Conservation (phyloP, 2,888 invertebrate genomes). For the Dolichopus griseipennis region DNA sequence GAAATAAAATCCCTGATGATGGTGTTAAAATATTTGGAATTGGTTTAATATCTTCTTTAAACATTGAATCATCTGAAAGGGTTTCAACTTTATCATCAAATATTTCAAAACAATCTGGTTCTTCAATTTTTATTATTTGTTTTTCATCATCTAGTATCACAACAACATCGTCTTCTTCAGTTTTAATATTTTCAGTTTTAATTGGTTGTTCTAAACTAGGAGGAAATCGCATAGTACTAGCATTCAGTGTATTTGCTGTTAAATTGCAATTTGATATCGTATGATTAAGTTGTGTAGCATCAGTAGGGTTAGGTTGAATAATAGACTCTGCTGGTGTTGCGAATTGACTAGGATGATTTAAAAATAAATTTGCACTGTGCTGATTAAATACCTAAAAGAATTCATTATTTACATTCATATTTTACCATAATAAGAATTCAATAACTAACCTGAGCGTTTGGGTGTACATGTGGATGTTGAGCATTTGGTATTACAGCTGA, state of each 20-base stretch:
- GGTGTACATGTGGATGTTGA: background rate
- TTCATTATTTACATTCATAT: background rate
- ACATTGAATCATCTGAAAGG: slow-evolving; percentile 12
- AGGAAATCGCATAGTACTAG: slow-evolving; percentile 10
- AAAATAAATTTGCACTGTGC: background rate
- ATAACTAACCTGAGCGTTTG: background rate
- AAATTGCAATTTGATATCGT: slow-evolving; percentile 8
- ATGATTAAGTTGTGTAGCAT: background rate
- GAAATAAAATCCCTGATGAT: background rate
- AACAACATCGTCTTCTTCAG: slow-evolving; percentile 33
- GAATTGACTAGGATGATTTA: slow-evolving; percentile 9
- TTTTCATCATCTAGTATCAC: slow-evolving; percentile 24
- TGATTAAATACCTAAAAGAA: slow-evolving; percentile 6
- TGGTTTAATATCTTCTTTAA: background rate
- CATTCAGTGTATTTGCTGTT: slow-evolving; percentile 13
- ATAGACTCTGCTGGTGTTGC: background rate
- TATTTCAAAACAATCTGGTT: slow-evolving; percentile 29
- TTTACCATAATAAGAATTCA: no score
- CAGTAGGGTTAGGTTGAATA: background rate
- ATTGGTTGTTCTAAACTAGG: slow-evolving; percentile 25
- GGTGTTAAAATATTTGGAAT: background rate
- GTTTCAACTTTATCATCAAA: slow-evolving; percentile 17
- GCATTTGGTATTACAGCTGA: background rate
- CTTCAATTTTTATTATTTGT: slow-evolving; percentile 33
- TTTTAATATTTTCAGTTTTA: slow-evolving; percentile 41